phyloP scores from a whole-genome alignment of 37 sponge, comb jelly and placozoan genomes.

The Crambe crambe region DNA sequence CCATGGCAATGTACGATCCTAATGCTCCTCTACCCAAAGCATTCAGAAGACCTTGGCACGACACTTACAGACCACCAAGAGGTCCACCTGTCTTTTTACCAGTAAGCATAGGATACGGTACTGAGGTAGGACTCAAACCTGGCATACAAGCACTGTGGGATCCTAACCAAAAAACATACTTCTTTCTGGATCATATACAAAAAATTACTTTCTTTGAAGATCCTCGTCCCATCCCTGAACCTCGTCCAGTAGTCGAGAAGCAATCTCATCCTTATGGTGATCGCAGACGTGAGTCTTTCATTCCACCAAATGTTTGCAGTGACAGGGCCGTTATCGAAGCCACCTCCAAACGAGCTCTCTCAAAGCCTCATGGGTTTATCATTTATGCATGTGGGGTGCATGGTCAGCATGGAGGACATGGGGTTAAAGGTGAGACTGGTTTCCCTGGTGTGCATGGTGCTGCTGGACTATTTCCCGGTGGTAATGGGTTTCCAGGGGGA shows the following conservation, averaged over 20 bases:
- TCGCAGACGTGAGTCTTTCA: conserved; percentile 16
- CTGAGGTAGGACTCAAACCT: conserved; percentile 68
- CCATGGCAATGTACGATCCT: conserved; percentile 61
- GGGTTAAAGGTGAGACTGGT: conserved; percentile 49
- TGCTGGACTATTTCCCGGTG: conserved; percentile 21
- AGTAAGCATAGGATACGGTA: conserved; percentile 83
- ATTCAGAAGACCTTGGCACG: conserved; percentile 63
- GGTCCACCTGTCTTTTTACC: conserved; percentile 76
- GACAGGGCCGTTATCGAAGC: conserved; percentile 19
- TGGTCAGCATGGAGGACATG: conserved; percentile 40
- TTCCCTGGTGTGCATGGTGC: conserved; percentile 26
- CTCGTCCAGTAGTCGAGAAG: conserved; percentile 38
- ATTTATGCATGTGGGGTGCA: conserved; percentile 64
- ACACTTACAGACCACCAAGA: conserved; percentile 76
- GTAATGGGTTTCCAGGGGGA: conserved; percentile 57
- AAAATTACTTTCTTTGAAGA: conserved; percentile 76
- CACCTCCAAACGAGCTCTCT: conserved; percentile 60
- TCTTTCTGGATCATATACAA: conserved; percentile 76
- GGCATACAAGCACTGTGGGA: conserved; percentile 86
- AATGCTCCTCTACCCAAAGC: conserved; percentile 51
- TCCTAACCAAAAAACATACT: conserved; percentile 48
- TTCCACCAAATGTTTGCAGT: conserved; percentile 39
- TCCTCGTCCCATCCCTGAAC: conserved; percentile 62
- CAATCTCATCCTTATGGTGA: conserved; percentile 54
- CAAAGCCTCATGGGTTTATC: conserved; percentile 51